Conservation (phyloP, 2,888 invertebrate genomes). For the Bedellia somnulentella region DNA sequence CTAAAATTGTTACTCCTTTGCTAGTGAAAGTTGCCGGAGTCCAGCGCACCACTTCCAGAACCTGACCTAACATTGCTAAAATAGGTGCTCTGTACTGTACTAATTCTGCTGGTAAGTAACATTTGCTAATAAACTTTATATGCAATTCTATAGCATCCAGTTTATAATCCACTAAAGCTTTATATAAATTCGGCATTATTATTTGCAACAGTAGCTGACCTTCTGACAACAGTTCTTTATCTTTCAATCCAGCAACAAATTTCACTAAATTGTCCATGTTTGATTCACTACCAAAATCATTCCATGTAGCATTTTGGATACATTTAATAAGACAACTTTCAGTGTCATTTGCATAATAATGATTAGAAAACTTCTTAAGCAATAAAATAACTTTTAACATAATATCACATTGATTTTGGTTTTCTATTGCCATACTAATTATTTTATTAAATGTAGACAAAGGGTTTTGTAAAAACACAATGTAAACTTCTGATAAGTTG, state of each 20-base stretch:
- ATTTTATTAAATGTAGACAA: constrained; percentile 27
- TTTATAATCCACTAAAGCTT: constrained; percentile 23
- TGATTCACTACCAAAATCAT: constrained; percentile 18
- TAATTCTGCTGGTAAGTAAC: constrained; percentile 24
- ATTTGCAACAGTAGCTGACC: constrained; percentile 29
- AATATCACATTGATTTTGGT: constrained; percentile 25
- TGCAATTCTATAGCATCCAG: constrained; percentile 21
- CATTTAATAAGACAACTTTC: constrained; percentile 28
- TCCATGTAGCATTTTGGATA: constrained; percentile 20
- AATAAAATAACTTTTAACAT: constrained; percentile 32
- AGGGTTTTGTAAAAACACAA: constrained; percentile 38
- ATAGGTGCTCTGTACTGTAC: constrained; percentile 35
- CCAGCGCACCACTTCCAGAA: constrained; percentile 34
- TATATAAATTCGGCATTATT: constrained; percentile 39
- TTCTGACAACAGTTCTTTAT: constrained; percentile 19
- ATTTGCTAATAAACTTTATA: constrained; percentile 22
- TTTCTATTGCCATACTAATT: constrained; percentile 30
- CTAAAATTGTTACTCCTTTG: constrained; percentile 22
- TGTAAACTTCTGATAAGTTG: constrained; percentile 26
- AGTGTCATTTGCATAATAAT: constrained; percentile 31
- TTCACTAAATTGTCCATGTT: constrained; percentile 25
- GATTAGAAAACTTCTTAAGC: constrained; percentile 25
- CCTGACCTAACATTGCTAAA: constrained; percentile 39
- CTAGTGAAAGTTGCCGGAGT: constrained; percentile 25
- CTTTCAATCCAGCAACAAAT: constrained; percentile 29